Conservation (phyloP, 1,140 invertebrate species). For the Lepidotrigona ventralis region DNA sequence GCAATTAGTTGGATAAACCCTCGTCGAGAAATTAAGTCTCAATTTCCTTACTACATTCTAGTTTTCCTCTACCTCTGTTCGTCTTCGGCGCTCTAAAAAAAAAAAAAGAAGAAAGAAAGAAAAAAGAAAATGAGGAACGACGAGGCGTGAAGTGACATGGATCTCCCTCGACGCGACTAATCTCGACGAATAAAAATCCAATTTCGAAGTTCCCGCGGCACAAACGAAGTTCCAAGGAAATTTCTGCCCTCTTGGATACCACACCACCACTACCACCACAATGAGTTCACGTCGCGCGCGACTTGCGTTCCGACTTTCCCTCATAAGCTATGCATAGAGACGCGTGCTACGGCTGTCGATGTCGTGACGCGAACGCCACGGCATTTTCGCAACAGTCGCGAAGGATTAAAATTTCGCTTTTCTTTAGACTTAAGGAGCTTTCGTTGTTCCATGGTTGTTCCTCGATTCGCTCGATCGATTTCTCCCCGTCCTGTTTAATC, state of each 20-base stretch:
- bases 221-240: constrained; percentile 27
- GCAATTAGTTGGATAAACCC: constrained; percentile 23
- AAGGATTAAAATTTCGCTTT: constrained; percentile 8
- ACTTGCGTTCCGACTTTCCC: background rate
- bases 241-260: constrained; percentile 4
- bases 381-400: background rate
- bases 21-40: too few relatives aligned
- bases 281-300: background rate
- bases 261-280: background rate
- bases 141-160: background rate
- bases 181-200: constrained; percentile 38
- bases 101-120: too few relatives aligned
- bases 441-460: background rate
- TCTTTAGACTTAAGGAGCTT: background rate
- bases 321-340: constrained; percentile 35
- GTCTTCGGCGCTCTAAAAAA: background rate
- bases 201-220: constrained; percentile 33
- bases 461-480: constrained; percentile 14
- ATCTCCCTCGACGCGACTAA: constrained; percentile 10
- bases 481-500: background rate
- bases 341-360: constrained; percentile 1
- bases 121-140: background rate
- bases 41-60: background rate
- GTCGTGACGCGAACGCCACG: too few relatives aligned
- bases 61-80: background rate